Evolutionary conservation across 2,888 invertebrate species (phyloP).

Genomic region (Griposia aprilina): DNA sequence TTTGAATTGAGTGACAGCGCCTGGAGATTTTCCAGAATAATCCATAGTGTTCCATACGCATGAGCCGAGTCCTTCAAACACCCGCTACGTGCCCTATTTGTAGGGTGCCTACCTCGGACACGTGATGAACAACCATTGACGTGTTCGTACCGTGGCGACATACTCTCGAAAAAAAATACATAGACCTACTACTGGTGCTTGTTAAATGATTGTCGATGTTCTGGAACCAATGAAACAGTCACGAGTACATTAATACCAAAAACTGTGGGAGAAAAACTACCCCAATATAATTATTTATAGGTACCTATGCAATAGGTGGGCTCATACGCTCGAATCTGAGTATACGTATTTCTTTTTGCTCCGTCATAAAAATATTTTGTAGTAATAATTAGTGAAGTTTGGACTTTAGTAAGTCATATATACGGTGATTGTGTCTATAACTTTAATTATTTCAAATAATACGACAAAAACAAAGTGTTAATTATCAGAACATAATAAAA

Average conservation of each 20-base stretch:
- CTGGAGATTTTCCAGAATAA: conserved; percentile 77
- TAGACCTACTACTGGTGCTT: neutral
- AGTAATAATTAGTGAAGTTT: too few relatives aligned
- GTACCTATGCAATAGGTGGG: neutral
- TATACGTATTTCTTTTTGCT: too few relatives aligned
- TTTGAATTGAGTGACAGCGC: conserved; percentile 80
- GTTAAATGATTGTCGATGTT: neutral
- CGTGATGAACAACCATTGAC: conserved; percentile 29
- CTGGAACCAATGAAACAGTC: neutral
- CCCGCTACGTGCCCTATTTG: conserved; percentile 60
- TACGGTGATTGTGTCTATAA: too few relatives aligned
- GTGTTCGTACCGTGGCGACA: neutral
- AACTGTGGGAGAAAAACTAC: neutral
- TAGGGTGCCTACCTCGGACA: conserved; percentile 48
- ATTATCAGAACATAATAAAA: too few relatives aligned
- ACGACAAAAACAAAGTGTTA: too few relatives aligned
- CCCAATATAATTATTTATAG: neutral
- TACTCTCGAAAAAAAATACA: neutral
- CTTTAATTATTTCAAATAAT: too few relatives aligned
- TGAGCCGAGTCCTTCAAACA: conserved; percentile 64
- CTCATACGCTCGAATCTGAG: too few relatives aligned
- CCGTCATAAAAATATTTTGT: too few relatives aligned
- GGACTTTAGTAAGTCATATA: too few relatives aligned
- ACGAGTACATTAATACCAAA: neutral
- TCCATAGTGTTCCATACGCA: conserved; percentile 55